Base-by-base conservation (phyloP, 30 jellyfish, hydroid and myxozoan species). In the Sanderia malayensis region DNA sequence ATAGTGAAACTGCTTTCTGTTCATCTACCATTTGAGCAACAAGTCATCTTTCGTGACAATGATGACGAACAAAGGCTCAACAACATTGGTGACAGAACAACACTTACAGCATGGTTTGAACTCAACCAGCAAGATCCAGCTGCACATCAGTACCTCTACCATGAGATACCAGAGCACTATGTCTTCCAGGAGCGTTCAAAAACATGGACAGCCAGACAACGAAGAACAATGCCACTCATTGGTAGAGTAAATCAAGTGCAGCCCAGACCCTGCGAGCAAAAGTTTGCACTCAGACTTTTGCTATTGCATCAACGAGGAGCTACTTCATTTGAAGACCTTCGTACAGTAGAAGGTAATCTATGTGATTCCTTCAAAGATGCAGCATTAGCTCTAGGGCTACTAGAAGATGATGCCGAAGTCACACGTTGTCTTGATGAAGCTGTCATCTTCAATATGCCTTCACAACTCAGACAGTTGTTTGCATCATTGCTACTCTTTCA, bases 31-130 rank as follows among this genome's bases (percentile, higher is more conserved):
- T n/a, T n/a, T n/a, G n/a, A n/a, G n/a, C n/a, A n/a, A n/a, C n/a
- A n/a, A n/a, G n/a, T n/a, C n/a, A n/a, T n/a, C n/a, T n/a, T n/a
- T n/a, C n/a, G n/a, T n/a, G n/a, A n/a, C n/a, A n/a, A n/a, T n/a
- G n/a, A n/a, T n/a, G n/a, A n/a, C n/a, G n/a, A n/a, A n/a, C n/a
- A n/a, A n/a, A n/a, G n/a, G n/a, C n/a, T n/a, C n/a, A n/a, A n/a
- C n/a, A n/a, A n/a, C n/a, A n/a, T n/a, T n/a, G n/a, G n/a, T n/a
- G n/a, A n/a, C n/a, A n/a, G n/a, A n/a, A 69, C 94, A 20, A 28
- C 83, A 10, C 94, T 81, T 21, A 57, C 83, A 25, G 94, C 88
- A 29, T 81, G 80, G 85, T 81, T 70, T 41, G 52, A 22, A 31
- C 71, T 81, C 4, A 81, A 81, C 59, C 64, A 53, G 1, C 27